phyloP scores from a whole-genome alignment of 2,797 vertebrate species.

The Percopsis omiscomaycus region DNA sequence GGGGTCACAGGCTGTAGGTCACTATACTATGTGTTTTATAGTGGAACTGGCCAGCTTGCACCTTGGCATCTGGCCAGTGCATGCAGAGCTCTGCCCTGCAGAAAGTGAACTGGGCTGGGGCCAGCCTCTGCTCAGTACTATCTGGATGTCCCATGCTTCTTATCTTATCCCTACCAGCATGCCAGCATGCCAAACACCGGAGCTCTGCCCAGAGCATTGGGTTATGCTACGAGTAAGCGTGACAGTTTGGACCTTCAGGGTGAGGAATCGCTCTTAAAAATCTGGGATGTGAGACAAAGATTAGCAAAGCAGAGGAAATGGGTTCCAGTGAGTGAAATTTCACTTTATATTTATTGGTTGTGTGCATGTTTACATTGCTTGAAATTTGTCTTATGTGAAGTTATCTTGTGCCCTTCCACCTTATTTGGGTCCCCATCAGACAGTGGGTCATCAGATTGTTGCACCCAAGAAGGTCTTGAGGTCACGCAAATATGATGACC shows the following conservation, averaged over 20 bases:
- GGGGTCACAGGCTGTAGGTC: too few species aligned
- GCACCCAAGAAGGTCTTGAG: too few species aligned
- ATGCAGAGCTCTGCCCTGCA: conserved; percentile 28
- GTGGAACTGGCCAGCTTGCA: conserved; percentile 9
- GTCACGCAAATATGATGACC: too few species aligned
- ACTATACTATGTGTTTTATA: not conserved
- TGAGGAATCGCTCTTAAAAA: not conserved
- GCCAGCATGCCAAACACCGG: conserved; percentile 46
- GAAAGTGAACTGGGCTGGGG: conserved; percentile 37
- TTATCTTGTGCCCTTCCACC: too few species aligned
- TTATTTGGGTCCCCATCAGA: too few species aligned
- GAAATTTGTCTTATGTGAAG: too few species aligned
- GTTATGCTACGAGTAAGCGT: conserved; percentile 26
- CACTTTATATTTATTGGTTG: too few species aligned
- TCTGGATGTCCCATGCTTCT: conserved; percentile 41
- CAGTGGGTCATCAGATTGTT: too few species aligned
- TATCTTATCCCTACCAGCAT: conserved; percentile 65
- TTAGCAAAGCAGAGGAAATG: too few species aligned
- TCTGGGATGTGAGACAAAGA: too few species aligned
- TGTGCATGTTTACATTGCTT: too few species aligned
- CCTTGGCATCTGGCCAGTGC: conserved; percentile 30
- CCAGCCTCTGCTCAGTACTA: conserved; percentile 25
- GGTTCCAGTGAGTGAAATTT: too few species aligned
- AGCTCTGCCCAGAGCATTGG: conserved; percentile 29
- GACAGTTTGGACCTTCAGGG: conserved; percentile 9